Conservation (phyloP, 1,140 invertebrate species). For the Apis laboriosa region DNA sequence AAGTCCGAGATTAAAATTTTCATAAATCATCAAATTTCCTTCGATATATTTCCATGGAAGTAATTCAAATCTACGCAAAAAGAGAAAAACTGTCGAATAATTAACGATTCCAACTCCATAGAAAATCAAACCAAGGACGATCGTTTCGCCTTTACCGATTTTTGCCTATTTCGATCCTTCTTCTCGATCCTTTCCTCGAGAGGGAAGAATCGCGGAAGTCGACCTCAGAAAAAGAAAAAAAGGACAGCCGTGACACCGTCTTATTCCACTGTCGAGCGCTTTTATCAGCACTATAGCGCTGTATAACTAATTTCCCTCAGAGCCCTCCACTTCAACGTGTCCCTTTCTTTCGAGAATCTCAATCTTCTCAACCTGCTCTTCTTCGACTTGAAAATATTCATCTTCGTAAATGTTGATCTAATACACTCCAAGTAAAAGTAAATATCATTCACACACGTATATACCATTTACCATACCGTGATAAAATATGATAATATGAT, state of each 20-base stretch:
- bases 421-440: too few relatives aligned
- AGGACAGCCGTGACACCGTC: not conserved
- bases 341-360: too few relatives aligned
- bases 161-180: slow-evolving; percentile 41
- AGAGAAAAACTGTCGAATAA: not conserved
- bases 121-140: slow-evolving; percentile 38
- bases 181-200: slow-evolving; percentile 16
- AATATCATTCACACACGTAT: too few relatives aligned
- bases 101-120: slow-evolving; percentile 21
- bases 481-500: too few relatives aligned
- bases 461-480: too few relatives aligned
- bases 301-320: not conserved
- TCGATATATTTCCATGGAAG: not conserved
- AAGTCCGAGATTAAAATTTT: too few relatives aligned
- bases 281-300: not conserved
- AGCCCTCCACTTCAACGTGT: not conserved
- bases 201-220: slow-evolving; percentile 8
- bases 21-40: not conserved
- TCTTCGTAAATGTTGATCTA: too few relatives aligned
- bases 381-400: too few relatives aligned
- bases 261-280: slow-evolving; percentile 19
- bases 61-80: too few relatives aligned
- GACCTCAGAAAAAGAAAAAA: slow-evolving; percentile 5
- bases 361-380: too few relatives aligned
- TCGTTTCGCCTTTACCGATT: slow-evolving; percentile 24